phyloP scores from a whole-genome alignment of 2,888 invertebrate genomes.

The Pinctada fucata region DNA sequence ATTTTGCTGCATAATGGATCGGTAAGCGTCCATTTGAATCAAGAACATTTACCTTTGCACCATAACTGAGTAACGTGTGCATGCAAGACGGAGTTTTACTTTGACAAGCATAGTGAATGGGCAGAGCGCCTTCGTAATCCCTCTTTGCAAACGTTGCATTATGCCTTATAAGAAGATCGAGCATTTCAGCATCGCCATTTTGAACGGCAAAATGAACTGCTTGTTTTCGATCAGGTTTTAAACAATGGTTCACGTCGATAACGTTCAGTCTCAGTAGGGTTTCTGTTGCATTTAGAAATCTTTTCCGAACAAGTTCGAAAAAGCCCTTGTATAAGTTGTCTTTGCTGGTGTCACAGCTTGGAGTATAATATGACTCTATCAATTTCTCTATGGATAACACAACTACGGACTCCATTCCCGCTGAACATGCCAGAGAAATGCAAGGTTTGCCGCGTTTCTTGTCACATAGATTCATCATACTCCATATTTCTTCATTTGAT shows the following conservation, averaged over 20 bases:
- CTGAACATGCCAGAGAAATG: neutral
- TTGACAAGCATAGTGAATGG: conserved; percentile 31
- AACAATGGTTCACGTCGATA: neutral
- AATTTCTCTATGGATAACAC: neutral
- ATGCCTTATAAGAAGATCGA: conserved; percentile 4
- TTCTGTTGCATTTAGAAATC: neutral
- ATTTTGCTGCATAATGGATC: conserved; percentile 24
- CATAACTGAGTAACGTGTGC: neutral
- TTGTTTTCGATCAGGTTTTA: neutral
- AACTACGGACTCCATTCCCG: neutral
- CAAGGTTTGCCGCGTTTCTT: conserved; percentile 11
- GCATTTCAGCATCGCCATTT: conserved; percentile 19
- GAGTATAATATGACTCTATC: neutral
- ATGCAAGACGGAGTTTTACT: conserved; percentile 13
- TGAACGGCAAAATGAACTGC: conserved; percentile 19
- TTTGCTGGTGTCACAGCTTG: neutral
- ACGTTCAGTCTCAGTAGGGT: neutral
- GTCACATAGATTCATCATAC: conserved; percentile 12
- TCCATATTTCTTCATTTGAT: neutral
- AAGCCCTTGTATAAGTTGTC: neutral
- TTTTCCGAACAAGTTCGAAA: neutral
- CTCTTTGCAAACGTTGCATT: neutral
- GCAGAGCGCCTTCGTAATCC: conserved; percentile 11
- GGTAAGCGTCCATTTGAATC: conserved; percentile 12
- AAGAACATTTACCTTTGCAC: conserved; percentile 5